Evolutionary conservation across 2,888 invertebrate genomes (phyloP).

Genomic region (Hyposoter dolosus): DNA sequence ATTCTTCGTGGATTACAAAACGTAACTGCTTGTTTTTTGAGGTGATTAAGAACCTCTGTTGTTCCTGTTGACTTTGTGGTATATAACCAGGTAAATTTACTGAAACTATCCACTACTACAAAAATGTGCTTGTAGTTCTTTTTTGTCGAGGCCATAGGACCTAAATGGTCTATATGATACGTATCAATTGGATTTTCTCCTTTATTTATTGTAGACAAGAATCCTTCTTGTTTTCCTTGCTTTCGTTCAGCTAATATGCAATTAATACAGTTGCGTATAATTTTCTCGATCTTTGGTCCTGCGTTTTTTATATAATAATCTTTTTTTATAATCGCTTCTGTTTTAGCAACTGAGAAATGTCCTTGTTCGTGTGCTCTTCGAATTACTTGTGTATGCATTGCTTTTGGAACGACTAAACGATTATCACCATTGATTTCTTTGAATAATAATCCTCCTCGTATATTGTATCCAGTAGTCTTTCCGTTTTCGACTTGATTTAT

Average conservation of each 20-base stretch:
- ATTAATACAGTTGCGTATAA: constrained; percentile 61
- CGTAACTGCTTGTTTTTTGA: constrained; percentile 40
- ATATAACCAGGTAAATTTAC: constrained; percentile 59
- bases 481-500: background rate
- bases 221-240: constrained; percentile 55
- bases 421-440: constrained; percentile 27
- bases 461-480: constrained; percentile 21
- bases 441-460: constrained; percentile 52
- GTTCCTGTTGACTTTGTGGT: constrained; percentile 6
- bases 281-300: constrained; percentile 56
- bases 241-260: constrained; percentile 66
- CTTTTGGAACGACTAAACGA: constrained; percentile 43
- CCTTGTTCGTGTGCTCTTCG: constrained; percentile 42
- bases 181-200: constrained; percentile 56
- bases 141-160: constrained; percentile 60
- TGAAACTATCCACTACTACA: constrained; percentile 60
- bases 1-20: constrained; percentile 26
- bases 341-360: constrained; percentile 47
- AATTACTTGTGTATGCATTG: constrained; percentile 35
- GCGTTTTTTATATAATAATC: constrained; percentile 73
- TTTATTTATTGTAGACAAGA: constrained; percentile 55
- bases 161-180: constrained; percentile 63
- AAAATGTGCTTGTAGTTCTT: constrained; percentile 51
- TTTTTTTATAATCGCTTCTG: constrained; percentile 53
- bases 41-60: constrained; percentile 39